Conservation (phyloP, 2,888 invertebrate genomes). For the Epistrophella euchroma region DNA sequence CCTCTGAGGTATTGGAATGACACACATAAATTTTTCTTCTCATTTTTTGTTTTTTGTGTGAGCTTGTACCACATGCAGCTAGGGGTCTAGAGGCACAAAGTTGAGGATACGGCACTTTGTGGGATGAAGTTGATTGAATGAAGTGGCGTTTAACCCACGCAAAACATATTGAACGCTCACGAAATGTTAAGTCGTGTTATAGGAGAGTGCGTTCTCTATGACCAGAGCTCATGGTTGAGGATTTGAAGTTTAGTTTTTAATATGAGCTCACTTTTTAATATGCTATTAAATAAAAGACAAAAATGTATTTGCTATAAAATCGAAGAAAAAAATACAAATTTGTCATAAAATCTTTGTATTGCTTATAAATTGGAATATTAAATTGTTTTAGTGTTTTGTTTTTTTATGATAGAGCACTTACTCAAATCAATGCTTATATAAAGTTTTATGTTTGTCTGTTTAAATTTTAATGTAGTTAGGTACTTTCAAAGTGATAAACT, state of each 20-base stretch:
- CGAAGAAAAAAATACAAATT: not conserved
- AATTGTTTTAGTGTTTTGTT: no score
- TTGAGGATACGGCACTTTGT: not conserved
- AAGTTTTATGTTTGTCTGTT: no score
- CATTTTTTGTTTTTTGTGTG: not conserved
- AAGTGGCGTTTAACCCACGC: slow-evolving; percentile 37
- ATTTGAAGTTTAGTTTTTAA: not conserved
- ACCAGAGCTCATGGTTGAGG: not conserved
- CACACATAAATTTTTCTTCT: slow-evolving; percentile 1
- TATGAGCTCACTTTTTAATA: not conserved
- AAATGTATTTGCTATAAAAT: not conserved
- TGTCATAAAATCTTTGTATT: no score
- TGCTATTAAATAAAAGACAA: not conserved
- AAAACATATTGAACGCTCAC: not conserved
- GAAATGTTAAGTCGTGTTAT: not conserved
- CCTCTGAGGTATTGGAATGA: slow-evolving; percentile 56
- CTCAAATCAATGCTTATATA: no score
- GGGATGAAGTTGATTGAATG: slow-evolving; percentile 19
- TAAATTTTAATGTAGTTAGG: no score
- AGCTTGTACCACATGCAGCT: not conserved
- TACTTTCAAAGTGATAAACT: no score
- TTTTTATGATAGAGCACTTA: no score
- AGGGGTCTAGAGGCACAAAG: not conserved
- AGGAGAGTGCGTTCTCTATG: not conserved
- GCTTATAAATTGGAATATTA: no score